A percentile compares a stretch with the other conserved stretches of the same genome.
These are phyloP conservation scores for Beris morrisii DNA, from an alignment of 2,888 invertebrate species.

Conservation along the genomic window DNA sequence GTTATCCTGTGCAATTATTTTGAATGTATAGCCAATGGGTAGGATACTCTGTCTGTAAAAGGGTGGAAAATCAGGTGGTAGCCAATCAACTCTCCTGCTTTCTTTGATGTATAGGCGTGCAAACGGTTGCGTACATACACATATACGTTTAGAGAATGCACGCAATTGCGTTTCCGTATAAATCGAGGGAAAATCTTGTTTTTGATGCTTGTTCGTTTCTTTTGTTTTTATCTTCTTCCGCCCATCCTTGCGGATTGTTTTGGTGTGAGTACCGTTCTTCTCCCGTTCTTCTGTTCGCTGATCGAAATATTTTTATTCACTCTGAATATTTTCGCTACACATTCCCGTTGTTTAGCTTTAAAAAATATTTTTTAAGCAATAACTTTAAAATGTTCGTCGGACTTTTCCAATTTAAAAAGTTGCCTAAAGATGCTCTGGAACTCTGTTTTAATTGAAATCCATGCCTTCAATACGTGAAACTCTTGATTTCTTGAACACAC, in stretches of 20 bases:
- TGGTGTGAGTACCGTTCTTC: not conserved
- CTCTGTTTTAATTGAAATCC: no score
- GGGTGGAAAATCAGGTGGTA: conserved; percentile 6
- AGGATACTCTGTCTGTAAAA: not conserved
- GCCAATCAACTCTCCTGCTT: conserved; percentile 11
- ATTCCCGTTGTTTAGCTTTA: no score
- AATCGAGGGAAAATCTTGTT: not conserved
- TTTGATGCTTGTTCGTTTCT: not conserved
- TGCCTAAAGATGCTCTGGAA: no score
- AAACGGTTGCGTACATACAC: no score
- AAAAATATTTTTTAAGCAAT: no score
- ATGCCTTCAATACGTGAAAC: no score
- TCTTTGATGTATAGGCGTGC: not conserved
- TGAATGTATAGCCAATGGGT: not conserved
- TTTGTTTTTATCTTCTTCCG: conserved; percentile 7
- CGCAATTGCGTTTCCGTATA: conserved; percentile 27
- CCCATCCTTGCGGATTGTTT: not conserved
- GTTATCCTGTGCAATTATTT: not conserved
- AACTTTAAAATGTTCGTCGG: no score
- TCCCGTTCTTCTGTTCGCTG: not conserved
- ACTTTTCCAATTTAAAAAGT: no score
- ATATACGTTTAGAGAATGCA: conserved; percentile 7
- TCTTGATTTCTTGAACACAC: no score
- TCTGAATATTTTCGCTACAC: no score
- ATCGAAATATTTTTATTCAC: no score